These are phyloP conservation scores for Pomacea canaliculata DNA, from an alignment of 2,888 invertebrate species.

Conservation along the genomic window DNA sequence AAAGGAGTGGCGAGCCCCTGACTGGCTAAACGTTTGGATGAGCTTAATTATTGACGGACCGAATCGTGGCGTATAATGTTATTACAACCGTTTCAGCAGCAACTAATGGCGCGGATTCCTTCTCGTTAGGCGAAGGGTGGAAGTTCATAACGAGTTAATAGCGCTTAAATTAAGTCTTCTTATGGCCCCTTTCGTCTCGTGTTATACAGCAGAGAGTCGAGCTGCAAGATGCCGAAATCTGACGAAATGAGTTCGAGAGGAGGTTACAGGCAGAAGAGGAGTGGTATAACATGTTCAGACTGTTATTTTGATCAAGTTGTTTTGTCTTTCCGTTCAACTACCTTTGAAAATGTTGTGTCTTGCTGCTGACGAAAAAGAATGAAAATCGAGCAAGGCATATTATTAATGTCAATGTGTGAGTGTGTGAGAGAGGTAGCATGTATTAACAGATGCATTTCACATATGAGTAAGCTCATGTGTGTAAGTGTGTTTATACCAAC, in stretches of 20 bases:
- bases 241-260: neutral
- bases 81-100: conserved; percentile 34
- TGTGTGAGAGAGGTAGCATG: too few species aligned
- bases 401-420: too few species aligned
- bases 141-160: conserved; percentile 24
- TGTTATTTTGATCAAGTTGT: too few species aligned
- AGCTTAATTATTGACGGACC: conserved; percentile 31
- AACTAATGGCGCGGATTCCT: conserved; percentile 24
- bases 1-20: conserved; percentile 15
- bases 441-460: too few species aligned
- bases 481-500: too few species aligned
- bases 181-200: neutral
- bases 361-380: too few species aligned
- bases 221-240: neutral
- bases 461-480: too few species aligned
- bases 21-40: conserved; percentile 28
- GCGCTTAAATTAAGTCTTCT: conserved; percentile 26
- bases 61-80: conserved; percentile 31
- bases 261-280: too few species aligned
- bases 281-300: too few species aligned
- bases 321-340: too few species aligned
- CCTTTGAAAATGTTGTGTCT: too few species aligned
- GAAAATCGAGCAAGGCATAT: too few species aligned
- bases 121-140: conserved; percentile 13
- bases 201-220: conserved; percentile 5